These are phyloP conservation scores for Halcyon senegalensis DNA, from an alignment of 2,113 vertebrate genomes.

Conservation along the genomic window DNA sequence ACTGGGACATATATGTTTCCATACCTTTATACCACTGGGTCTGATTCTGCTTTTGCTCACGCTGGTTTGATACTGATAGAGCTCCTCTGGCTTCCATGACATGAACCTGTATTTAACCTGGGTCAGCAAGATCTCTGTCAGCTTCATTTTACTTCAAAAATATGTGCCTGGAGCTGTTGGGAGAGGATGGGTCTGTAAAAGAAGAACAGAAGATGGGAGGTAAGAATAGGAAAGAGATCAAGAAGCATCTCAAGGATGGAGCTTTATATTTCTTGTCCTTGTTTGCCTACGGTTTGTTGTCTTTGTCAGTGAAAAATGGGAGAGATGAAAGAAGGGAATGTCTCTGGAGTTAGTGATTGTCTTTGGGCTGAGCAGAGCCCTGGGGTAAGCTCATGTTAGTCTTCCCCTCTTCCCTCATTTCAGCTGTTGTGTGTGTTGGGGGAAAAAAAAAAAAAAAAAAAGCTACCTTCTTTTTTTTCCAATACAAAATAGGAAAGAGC, in stretches of 20 bases:
- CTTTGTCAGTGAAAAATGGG: constrained; percentile 35
- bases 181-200: neutral
- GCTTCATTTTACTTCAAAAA: constrained; percentile 30
- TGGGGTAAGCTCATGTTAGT: neutral
- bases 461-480: neutral
- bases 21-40: neutral
- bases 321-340: constrained; percentile 32
- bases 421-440: neutral
- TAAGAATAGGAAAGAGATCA: neutral
- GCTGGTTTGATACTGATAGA: neutral
- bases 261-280: neutral
- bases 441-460: neutral
- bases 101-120: constrained; percentile 9
- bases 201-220: neutral
- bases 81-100: constrained; percentile 23
- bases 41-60: constrained; percentile 18
- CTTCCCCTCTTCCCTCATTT: neutral
- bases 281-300: neutral
- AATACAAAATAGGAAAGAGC: constrained; percentile 30
- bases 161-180: neutral
- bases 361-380: neutral
- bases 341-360: neutral
- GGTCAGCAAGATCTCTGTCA: constrained; percentile 26
- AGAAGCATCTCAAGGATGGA: neutral
- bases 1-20: constrained; percentile 8